phyloP scores from a whole-genome alignment of 2,113 vertebrate species.

The Meles meles region DNA sequence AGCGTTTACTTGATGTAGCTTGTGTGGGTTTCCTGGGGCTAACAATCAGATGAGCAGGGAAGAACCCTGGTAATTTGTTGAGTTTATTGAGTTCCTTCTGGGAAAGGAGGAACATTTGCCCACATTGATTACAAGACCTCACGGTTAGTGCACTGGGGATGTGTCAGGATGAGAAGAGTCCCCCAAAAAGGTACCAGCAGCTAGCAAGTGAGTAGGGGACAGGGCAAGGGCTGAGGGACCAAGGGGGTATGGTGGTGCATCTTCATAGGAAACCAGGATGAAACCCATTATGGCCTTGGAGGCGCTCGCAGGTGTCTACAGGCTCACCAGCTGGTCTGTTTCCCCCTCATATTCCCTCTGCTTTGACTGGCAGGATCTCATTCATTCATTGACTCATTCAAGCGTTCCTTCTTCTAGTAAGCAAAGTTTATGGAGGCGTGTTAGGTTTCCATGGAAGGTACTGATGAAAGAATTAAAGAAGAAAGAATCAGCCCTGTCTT shows the following conservation, averaged over 20 bases:
- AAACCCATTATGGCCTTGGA: fast-evolving
- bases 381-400: neutral
- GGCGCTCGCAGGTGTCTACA: neutral
- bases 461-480: neutral
- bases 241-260: fast-evolving
- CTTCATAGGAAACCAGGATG: neutral
- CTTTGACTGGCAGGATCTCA: neutral
- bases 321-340: neutral
- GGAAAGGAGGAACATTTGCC: slow-evolving; percentile 41
- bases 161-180: neutral
- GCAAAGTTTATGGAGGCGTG: neutral
- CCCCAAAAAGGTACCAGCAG: neutral
- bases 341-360: neutral
- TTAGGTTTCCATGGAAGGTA: neutral
- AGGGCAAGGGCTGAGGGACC: neutral
- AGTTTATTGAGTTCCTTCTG: slow-evolving; percentile 43
- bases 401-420: neutral
- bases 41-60: neutral
- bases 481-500: neutral
- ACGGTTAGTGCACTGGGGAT: neutral
- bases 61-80: neutral
- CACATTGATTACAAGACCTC: neutral
- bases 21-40: slow-evolving; percentile 37
- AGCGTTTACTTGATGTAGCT: neutral
- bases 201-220: neutral